Base-by-base conservation (phyloP, 2,888 invertebrate genomes). In the Microctonus hyperodae region DNA sequence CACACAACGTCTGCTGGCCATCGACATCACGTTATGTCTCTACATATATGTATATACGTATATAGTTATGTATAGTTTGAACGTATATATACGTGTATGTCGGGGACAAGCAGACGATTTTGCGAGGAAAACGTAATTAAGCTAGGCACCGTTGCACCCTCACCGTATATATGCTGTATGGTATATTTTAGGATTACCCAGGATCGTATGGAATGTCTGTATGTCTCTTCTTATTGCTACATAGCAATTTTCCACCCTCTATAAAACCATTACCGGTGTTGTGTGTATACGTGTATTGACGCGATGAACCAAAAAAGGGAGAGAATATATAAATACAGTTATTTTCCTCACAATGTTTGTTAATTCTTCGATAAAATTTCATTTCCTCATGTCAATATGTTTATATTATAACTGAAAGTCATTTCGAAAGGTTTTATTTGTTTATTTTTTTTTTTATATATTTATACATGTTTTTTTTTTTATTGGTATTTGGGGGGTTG, bases 121-220 rank as follows among this genome's bases (percentile, higher is more conserved):
- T 66, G 69, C 66, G 69, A 67, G 70, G 73, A 66, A 72, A 75
- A 73, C 70, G 72, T 70, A 75, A 75, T 75, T 75, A 75, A 74
- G 73, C 63, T 44, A 37, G 44, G 33, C 48, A n/a, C 57, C 22
- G 23, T 33, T 61, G 51, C 66, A 68, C 67, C 67, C 28, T 33
- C 23, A 33, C 25, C 35, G 51, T 44, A 44, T 44, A 44, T 44
- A 44, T 44, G 44, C 16, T 44, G 16, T 44, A 20, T 44, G 44
- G 55, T 68, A 73, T 71, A 70, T 72, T 69, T 69, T 51, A 70
- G 71, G 72, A 72, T 73, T 70, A 71, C 67, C 68, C 69, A 57
- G 68, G 68, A 68, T 64, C 64, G 40, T 67, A 66, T 60, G 69
- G 65, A 70, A 70, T 71, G 67, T 66, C 50, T 69, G 62, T 33